A percentile compares a stretch with the other conserved stretches of the same genome.
phyloP scores from a whole-genome alignment of 1,140 invertebrate species.

The Akabosia matsudoensis region DNA sequence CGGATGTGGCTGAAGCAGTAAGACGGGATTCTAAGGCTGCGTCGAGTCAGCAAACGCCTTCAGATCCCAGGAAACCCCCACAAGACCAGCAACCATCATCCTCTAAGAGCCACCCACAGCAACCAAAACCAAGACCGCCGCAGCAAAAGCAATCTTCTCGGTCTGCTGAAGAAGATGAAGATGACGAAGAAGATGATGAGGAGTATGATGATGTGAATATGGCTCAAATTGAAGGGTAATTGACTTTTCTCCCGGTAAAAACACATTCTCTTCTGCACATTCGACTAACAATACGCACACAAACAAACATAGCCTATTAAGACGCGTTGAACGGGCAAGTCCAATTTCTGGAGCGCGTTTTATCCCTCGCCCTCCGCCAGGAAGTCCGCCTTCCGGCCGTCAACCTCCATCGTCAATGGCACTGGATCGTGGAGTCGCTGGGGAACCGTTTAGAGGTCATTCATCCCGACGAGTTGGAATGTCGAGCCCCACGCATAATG shows the following conservation, averaged over 20 bases:
- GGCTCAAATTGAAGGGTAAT: slow-evolving; percentile 50
- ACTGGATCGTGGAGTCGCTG: neutral
- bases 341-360: neutral
- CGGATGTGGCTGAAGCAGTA: neutral
- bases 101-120: neutral
- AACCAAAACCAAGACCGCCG: neutral
- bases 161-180: slow-evolving; percentile 46
- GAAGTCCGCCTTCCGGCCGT: neutral
- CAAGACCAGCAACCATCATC: neutral
- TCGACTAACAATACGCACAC: neutral
- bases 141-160: neutral
- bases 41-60: neutral
- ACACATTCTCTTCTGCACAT: neutral
- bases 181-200: slow-evolving; percentile 48
- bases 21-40: neutral
- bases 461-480: neutral
- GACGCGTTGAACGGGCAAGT: neutral
- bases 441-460: neutral
- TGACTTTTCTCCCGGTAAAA: neutral
- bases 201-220: slow-evolving; percentile 50
- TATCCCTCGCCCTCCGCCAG: neutral
- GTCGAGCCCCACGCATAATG: neutral
- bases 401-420: neutral
- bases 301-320: neutral
- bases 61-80: neutral